Evolutionary conservation across 2,888 invertebrate species (phyloP), one percentile per base, ranked within the genome.

Genomic region (Amaurobius ferox): DNA sequence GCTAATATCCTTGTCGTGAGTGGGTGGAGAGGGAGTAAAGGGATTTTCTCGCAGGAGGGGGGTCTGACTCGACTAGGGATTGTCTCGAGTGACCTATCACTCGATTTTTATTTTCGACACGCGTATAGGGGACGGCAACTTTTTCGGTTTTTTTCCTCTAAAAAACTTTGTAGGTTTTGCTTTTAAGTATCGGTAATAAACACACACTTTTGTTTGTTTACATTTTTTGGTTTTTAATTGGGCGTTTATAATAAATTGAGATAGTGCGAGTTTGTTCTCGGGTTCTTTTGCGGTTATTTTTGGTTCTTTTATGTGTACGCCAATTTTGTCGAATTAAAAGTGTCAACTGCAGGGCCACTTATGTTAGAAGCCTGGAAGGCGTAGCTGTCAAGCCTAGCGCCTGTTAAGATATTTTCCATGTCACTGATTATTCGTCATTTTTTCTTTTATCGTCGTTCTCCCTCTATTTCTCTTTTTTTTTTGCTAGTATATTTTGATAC

Each of bases 51-150:
- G 40, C 32, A 29, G 77, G 62, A 70, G 78, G 61, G 79, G 86
- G 77, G 28, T 64, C 76, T 67, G 85, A 68, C 79, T 79, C 79
- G 70, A 74, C 86, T 76, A 79, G 79, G 85, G 76, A 86, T 86
- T 86, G 86, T 86, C 86, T 86, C 61, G 85, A 86, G 85, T 86
- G 85, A 86, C 85, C 85, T 86, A 86, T 86, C 85, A 86, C 85
- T 86, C 73, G 78, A 62, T 86, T 86, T 86, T 86, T 86, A 78
- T 86, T 79, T 79, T 78, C 44, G 67, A 79, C 85, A 79, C 68
- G 73, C 78, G 61, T 79, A 44, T 44, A 71, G 78, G 85, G 73
- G 68, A 68, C 68, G 79, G 48, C 44, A 78, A 72, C 26, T 79
- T 73, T 73, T 48, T n/a, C 19, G 29, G n/a, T 23, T 67, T 66